Base-by-base conservation (phyloP, 1,140 invertebrate species). In the Lanistes nyassanus region DNA sequence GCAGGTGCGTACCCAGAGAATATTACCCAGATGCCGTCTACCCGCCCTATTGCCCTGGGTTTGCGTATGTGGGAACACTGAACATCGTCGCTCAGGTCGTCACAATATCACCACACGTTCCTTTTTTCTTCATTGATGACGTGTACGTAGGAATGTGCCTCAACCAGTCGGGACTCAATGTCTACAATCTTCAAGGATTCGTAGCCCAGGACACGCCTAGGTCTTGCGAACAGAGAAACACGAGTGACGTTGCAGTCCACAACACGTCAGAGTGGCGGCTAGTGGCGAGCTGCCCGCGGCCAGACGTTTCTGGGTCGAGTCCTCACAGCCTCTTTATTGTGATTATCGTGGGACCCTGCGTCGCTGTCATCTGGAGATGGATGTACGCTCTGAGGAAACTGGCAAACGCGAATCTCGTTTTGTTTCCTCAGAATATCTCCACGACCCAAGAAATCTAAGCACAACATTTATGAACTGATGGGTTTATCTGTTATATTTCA, bases 81-180 rank as follows among this genome's bases (percentile, higher is more conserved):
- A 29, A 58, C 9, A 34, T 72, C n/a, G 53, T 56, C 0, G 7
- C 37, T 4, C 56, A 72, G 56, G 60, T 72, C 53, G 2, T 60
- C 11, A 36, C 53, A 11, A 26, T 29, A 9, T 72, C 70, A 2
- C 70, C 53, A 53, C 39, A 60, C 55, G 42, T 72, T 7, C 70
- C 70, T 39, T 72, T 72, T 36, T 72, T 72, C 37, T 56, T 60
- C 37, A 19, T 72, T 53, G 70, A 72, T 36, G 70, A 72, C 56
- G 70, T 72, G 55, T 72, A 72, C 56, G 21, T 72, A 9, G 53
- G 55, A 4, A 26, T 72, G 56, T 34, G 56, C 2, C 19, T 72
- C 29, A 36, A 56, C 11, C 34, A 42, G n/a, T 19, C 39, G 5
- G 36, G 47, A 7, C 42, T 31, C 55, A 58, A 29, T n/a, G 26